Base-by-base conservation (phyloP, 2,888 invertebrate genomes). In the Trichopria drosophilae region DNA sequence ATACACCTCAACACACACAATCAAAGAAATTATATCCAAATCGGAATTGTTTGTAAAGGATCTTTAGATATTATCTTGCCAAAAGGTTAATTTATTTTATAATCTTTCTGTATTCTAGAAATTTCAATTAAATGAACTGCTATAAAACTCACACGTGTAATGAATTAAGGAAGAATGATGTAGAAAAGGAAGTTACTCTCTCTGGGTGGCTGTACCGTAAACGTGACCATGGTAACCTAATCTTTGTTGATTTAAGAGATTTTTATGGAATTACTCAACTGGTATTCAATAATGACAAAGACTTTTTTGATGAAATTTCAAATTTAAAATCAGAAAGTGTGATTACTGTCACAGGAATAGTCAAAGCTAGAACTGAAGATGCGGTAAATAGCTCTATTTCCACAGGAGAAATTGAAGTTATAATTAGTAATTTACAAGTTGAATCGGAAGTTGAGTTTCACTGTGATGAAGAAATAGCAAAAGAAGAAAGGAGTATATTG, bases 221-320 rank as follows among this genome's bases (percentile, higher is more conserved):
- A 29, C 40, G 40, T 20, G 34, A 48, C 16, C 48, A 48, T 10
- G 48, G 48, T 26, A 40, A 40, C 40, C 40, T 48, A 34, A 32
- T 48, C 4, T 48, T 48, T 34, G 41, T 48, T 34, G 48, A 48
- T 41, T 34, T 48, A 34, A 32, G 48, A 32, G 48, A 48, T 35
- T 34, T 34, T 29, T 48, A 48, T 41, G 48, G 48, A 40, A 48
- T 48, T 34, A 48, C 48, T 41, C 48, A 48, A 28, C 40, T 48
- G 34, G 41, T 48, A 32, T 40, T 40, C 26, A 40, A 47, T 40
- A 47, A 23, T 39, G 39, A 47, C 37, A 39, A 31, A 32, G 39
- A 39, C 46, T 39, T 32, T 31, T 47, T 39, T 39, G 40, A 39
- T 39, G 28, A 31, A 34, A 31, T 39, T 24, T 39, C 29, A 31